Conservation (phyloP, 2,888 invertebrate species). For the Teinopalpus imperialis region DNA sequence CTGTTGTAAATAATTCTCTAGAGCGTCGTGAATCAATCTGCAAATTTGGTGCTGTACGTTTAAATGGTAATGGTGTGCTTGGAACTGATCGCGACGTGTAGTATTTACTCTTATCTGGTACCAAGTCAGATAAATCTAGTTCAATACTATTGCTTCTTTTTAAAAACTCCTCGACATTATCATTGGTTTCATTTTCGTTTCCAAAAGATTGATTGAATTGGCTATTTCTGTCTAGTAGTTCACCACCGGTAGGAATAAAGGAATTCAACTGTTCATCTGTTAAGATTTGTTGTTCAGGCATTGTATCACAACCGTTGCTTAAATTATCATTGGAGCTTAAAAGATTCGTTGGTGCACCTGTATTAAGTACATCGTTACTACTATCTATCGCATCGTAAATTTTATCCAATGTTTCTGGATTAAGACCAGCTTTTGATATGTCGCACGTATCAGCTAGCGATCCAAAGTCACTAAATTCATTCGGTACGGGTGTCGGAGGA, state of each 20-base stretch:
- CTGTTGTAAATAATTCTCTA: slow-evolving; percentile 58
- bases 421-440: slow-evolving; percentile 72
- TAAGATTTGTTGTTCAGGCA: slow-evolving; percentile 62
- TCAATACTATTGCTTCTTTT: slow-evolving; percentile 73
- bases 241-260: slow-evolving; percentile 64
- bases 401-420: slow-evolving; percentile 84
- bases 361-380: slow-evolving; percentile 68
- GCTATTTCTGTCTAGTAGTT: slow-evolving; percentile 52
- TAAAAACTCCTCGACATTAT: slow-evolving; percentile 69
- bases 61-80: slow-evolving; percentile 84
- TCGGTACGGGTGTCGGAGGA: slow-evolving; percentile 86
- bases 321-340: slow-evolving; percentile 55
- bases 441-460: slow-evolving; percentile 82
- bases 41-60: slow-evolving; percentile 58
- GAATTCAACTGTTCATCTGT: slow-evolving; percentile 63
- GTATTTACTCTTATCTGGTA: slow-evolving; percentile 65
- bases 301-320: slow-evolving; percentile 64
- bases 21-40: slow-evolving; percentile 66
- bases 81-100: slow-evolving; percentile 86
- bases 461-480: slow-evolving; percentile 87
- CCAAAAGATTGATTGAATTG: slow-evolving; percentile 61
- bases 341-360: slow-evolving; percentile 50
- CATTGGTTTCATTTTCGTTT: slow-evolving; percentile 48
- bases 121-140: slow-evolving; percentile 64
- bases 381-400: slow-evolving; percentile 84